Evolutionary conservation across 2,797 vertebrate genomes (phyloP), one percentile per base, ranked within the genome.

Genomic region (Falco concolor): DNA sequence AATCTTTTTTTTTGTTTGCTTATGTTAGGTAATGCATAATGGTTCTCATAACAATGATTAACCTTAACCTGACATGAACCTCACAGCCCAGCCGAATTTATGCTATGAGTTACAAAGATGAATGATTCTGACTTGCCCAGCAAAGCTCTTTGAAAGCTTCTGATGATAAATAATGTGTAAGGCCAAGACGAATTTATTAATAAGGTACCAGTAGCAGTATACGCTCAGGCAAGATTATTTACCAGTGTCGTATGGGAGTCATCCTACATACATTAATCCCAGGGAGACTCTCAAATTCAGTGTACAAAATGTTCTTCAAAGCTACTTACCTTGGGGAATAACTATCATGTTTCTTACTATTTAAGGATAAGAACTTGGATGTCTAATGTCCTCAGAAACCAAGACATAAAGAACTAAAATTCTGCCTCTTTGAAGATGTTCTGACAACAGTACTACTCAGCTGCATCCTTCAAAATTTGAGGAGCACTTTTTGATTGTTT

Each of bases 111-210:
- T 84, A 54, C 20, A 78, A 76, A 76, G 54, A 74, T 70, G 13
- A 84, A 76, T 73, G 44, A 69, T 68, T 84, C n/a, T 79, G 50
- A 45, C 32, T 59, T 53, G 9, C 42, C 20, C 53, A 75, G 63
- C 27, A 87, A 84, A 93, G 21, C 28, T 45, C 36, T 81, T 69
- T 75, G 75, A 89, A 84, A 93, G 12, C 18, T 87, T 32, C 15
- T 87, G 36, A 42, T 83, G 25, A 56, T 70, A 81, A 83, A 61
- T 74, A 87, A 15, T 81, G 42, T 15, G 38, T 64, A 75, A 78
- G 30, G 30, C 32, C 73, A 86, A 83, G 73, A 61, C 72, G n/a
- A 54, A 84, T 93, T 96, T 95, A 72, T 82, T 95, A 88, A 89
- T 81, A 68, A 87, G 78, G 74, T 73, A 79, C 59, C 27, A 73